Conservation (phyloP, 2,888 invertebrate genomes). For the Melipona bicolor region DNA sequence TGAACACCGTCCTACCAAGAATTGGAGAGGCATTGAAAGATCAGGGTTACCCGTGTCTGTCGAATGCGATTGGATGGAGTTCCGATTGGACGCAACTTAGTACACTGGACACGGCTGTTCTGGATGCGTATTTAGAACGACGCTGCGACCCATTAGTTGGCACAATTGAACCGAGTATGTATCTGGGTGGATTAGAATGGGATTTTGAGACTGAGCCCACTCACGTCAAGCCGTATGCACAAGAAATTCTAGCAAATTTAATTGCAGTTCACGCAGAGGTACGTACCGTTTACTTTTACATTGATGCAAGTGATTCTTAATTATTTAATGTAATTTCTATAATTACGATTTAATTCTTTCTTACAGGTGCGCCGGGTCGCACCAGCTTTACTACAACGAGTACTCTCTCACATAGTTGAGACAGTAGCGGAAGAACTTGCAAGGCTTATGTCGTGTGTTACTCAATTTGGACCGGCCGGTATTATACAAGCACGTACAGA, state of each 20-base stretch:
- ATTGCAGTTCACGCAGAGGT: constrained; percentile 92
- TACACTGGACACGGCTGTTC: constrained; percentile 87
- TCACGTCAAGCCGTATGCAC: constrained; percentile 94
- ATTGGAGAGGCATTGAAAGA: constrained; percentile 88
- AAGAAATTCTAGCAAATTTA: constrained; percentile 93
- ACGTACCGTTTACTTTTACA: constrained; percentile 32
- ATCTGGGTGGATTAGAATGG: constrained; percentile 95
- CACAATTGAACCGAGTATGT: constrained; percentile 98
- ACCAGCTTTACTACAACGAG: constrained; percentile 90
- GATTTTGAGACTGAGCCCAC: constrained; percentile 90
- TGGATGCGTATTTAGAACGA: constrained; percentile 94
- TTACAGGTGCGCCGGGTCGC: constrained; percentile 91
- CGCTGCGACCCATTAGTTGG: constrained; percentile 97
- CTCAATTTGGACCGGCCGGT: constrained; percentile 88
- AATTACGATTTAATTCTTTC: constrained; percentile 21
- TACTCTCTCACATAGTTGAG: constrained; percentile 92
- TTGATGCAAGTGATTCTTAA: neutral
- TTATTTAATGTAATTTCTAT: neutral
- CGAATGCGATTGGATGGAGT: constrained; percentile 80
- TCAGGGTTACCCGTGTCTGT: constrained; percentile 89
- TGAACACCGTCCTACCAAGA: constrained; percentile 89
- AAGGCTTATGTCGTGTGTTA: constrained; percentile 92
- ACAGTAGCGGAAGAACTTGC: constrained; percentile 97
- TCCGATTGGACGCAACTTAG: constrained; percentile 87
- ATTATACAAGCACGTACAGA: constrained; percentile 93